Percentiles rank a stretch among this genome's conserved stretches.
phyloP scores from a whole-genome alignment of 2,113 vertebrate species.

The Tonatia bakeri region DNA sequence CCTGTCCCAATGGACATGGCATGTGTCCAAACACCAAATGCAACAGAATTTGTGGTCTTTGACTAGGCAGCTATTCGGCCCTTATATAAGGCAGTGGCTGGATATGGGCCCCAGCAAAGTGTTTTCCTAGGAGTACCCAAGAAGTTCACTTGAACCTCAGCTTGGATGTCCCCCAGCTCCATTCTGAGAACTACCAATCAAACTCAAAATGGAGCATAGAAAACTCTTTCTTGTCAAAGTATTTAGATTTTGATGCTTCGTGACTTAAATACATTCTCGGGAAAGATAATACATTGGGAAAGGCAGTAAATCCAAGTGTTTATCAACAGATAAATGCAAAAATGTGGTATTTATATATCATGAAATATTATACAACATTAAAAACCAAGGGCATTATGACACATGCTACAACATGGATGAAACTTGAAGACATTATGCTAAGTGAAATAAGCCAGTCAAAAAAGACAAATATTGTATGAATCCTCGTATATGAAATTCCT shows the following conservation, averaged over 20 bases:
- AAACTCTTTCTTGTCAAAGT: not conserved
- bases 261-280: not conserved
- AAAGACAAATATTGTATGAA: too few species aligned
- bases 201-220: not conserved
- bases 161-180: not conserved
- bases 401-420: not conserved
- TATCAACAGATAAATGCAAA: not conserved
- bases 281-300: not conserved
- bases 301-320: not conserved
- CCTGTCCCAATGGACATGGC: not conserved
- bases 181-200: not conserved
- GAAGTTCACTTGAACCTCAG: not conserved
- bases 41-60: not conserved
- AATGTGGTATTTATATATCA: too few species aligned
- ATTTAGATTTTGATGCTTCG: not conserved
- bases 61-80: not conserved
- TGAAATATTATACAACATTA: not conserved
- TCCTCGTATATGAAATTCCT: too few species aligned
- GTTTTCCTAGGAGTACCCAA: not conserved
- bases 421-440: not conserved
- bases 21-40: not conserved
- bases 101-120: not conserved
- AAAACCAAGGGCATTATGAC: not conserved
- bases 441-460: not conserved
- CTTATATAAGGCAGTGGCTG: not conserved